phyloP scores from a whole-genome alignment of 2,797 vertebrate genomes.

The Mus minutoides region DNA sequence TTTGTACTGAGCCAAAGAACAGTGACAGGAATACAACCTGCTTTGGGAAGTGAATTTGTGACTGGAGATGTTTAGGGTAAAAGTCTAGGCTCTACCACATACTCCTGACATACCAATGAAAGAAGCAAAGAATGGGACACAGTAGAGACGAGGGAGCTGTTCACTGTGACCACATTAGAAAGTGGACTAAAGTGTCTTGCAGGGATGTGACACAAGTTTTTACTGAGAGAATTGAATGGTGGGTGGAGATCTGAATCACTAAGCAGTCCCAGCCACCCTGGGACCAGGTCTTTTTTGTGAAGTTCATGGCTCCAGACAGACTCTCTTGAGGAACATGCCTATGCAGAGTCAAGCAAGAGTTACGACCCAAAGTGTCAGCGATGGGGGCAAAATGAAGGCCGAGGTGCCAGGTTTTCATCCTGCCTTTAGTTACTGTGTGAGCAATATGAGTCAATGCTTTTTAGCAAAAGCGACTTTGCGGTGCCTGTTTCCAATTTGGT shows the following conservation, averaged over 20 bases:
- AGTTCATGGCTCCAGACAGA: neutral
- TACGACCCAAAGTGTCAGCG: neutral
- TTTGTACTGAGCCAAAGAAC: neutral
- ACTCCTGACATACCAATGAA: neutral
- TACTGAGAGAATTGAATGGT: neutral
- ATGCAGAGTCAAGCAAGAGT: neutral
- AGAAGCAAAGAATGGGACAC: neutral
- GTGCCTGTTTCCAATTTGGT: neutral
- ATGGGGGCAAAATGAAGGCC: neutral
- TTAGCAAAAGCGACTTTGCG: neutral
- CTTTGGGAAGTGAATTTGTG: conserved; percentile 5
- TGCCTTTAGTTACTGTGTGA: neutral
- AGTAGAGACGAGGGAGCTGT: neutral
- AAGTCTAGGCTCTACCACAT: neutral
- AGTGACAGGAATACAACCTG: neutral
- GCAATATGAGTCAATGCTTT: neutral
- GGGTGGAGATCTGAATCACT: neutral
- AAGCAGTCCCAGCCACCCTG: neutral
- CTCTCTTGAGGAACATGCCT: neutral
- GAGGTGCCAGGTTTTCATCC: neutral
- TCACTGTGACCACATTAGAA: neutral
- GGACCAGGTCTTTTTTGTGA: neutral
- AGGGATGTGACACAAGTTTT: neutral
- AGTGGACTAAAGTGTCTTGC: neutral
- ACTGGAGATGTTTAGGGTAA: neutral